Evolutionary conservation across 2,797 vertebrate species (phyloP), one percentile per base, ranked within the genome.

Genomic region (Carapus acus): DNA sequence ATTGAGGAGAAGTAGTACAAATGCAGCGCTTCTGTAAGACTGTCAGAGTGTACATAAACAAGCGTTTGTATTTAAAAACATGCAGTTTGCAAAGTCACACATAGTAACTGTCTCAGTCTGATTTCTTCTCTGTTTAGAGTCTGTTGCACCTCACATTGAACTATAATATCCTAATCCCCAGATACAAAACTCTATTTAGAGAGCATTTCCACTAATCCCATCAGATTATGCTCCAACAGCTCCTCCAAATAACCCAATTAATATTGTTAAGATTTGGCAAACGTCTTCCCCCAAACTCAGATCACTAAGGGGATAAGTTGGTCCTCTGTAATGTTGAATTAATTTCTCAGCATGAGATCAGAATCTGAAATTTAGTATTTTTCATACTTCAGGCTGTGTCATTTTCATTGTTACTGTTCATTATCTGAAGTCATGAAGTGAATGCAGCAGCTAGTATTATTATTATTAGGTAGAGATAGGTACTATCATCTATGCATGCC

Each of bases 191-290:
- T 83, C 77, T 86, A 84, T 83, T 84, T 85, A 83, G 78, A 79
- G 76, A 76, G 63, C 48, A 31, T 41, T 57, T 73, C 61, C 17
- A 17, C 60, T 80, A 83, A 85, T 84, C 79, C 65, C 57, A 74
- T 77, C 70, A 81, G 80, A 87, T 86, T 87, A 82, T 73, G 80
- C 73, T 47, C 74, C 72, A 67, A 50, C 70, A 74, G 60, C 64
- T 65, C 53, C 48, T 57, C 50, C 58, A 69, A 80, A 79, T 71
- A 61, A 74, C 67, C 50, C 61, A 81, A 77, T 86, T 83, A 83
- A 72, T 80, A 45, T 63, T 58, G 43, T 70, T 73, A 70, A 67
- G 8, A 52, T 65, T 39, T 19, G 37, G 24, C 45, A 47, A 71
- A 70, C 0, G 33, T 54, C 54, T 58, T 50, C 40, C 51, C 37